These are phyloP conservation scores for Cossypha dichroa DNA, from an alignment of 2,797 vertebrate genomes.

Conservation along the genomic window DNA sequence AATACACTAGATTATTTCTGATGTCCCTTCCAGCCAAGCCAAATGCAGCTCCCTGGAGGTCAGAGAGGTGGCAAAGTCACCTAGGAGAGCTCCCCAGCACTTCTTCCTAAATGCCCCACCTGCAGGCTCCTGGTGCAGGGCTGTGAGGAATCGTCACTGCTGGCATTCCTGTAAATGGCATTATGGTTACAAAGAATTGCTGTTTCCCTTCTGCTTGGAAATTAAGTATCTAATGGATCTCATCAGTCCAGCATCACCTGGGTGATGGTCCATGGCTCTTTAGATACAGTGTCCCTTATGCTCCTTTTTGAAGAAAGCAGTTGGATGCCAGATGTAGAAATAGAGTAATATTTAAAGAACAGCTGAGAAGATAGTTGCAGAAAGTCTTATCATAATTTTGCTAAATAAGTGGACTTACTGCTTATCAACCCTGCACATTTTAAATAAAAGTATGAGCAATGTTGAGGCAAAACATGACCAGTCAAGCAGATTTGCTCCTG, in stretches of 20 bases:
- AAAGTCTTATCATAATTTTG: background rate
- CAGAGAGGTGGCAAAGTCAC: background rate
- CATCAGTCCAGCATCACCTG: background rate
- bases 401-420: background rate
- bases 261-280: background rate
- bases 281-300: background rate
- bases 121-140: background rate
- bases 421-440: background rate
- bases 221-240: background rate
- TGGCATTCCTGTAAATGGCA: background rate
- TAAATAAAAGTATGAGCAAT: background rate
- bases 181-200: background rate
- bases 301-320: background rate
- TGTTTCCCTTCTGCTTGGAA: background rate
- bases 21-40: background rate
- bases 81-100: background rate
- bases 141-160: background rate
- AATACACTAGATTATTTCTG: background rate
- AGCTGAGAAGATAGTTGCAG: background rate
- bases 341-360: background rate
- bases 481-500: background rate
- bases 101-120: background rate
- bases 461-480: background rate
- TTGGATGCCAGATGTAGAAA: background rate
- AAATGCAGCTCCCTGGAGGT: background rate